phyloP scores from a whole-genome alignment of 2,888 invertebrate genomes.

The Drosophila pullipes region DNA sequence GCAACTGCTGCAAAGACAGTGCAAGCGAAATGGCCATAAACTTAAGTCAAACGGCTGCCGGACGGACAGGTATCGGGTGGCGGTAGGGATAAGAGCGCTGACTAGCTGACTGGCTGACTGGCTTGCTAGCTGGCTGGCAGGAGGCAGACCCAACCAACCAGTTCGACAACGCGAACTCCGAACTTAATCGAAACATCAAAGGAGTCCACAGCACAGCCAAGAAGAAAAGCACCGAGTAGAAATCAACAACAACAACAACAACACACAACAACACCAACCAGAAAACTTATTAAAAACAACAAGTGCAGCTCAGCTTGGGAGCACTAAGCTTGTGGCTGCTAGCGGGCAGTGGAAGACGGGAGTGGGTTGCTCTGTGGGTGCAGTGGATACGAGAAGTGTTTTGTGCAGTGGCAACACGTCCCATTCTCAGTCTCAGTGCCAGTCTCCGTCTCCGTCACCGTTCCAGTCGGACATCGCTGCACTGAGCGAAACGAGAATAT shows the following conservation, averaged over 20 bases:
- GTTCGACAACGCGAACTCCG: conserved; percentile 79
- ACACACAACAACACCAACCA: conserved; percentile 40
- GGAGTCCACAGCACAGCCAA: conserved; percentile 54
- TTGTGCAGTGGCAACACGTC: conserved; percentile 78
- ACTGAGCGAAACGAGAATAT: conserved; percentile 82
- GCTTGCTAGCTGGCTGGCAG: conserved; percentile 6
- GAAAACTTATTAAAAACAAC: conserved; percentile 83
- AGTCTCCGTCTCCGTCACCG: conserved; percentile 1
- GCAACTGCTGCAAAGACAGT: conserved; percentile 68
- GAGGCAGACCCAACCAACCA: conserved; percentile 69
- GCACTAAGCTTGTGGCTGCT: conserved; percentile 25
- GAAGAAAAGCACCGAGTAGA: conserved; percentile 24
- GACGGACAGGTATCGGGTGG: conserved; percentile 1
- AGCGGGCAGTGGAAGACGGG: not conserved
- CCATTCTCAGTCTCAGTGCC: conserved; percentile 22
- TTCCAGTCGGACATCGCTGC: conserved; percentile 55
- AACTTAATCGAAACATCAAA: conserved; percentile 82
- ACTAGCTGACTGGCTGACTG: not conserved
- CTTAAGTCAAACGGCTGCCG: conserved; percentile 68
- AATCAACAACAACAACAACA: conserved; percentile 21
- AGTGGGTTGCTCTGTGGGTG: conserved; percentile 27
- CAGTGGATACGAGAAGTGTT: conserved; percentile 51
- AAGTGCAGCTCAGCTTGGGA: conserved; percentile 72
- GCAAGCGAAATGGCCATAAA: conserved; percentile 80
- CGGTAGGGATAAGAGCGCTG: not conserved